These are phyloP conservation scores for Agonum fuliginosum DNA, from an alignment of 2,888 invertebrate species.

Conservation along the genomic window DNA sequence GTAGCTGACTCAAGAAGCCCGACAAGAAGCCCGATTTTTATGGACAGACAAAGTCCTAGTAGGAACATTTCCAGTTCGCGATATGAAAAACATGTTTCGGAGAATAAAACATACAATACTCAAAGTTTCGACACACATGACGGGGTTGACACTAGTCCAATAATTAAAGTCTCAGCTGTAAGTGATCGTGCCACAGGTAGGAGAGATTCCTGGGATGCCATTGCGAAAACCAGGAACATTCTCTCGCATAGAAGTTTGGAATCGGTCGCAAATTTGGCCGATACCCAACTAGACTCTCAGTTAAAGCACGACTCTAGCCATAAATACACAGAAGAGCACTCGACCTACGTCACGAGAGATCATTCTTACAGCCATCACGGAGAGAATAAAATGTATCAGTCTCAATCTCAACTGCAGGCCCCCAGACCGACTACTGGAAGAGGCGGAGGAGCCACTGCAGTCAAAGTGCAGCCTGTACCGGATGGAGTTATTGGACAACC, in stretches of 20 bases:
- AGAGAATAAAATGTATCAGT: conserved; percentile 39
- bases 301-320: conserved; percentile 62
- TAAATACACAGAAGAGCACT: conserved; percentile 67
- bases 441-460: conserved; percentile 88
- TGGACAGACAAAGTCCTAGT: conserved; percentile 68
- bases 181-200: conserved; percentile 74
- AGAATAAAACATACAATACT: conserved; percentile 21
- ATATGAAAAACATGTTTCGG: conserved; percentile 28
- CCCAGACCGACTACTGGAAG: conserved; percentile 67
- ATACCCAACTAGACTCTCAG: conserved; percentile 76
- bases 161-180: conserved; percentile 76
- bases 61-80: background rate
- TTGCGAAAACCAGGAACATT: conserved; percentile 86
- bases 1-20: conserved; percentile 66
- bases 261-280: conserved; percentile 81
- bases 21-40: conserved; percentile 67
- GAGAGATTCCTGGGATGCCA: conserved; percentile 88
- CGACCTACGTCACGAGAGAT: conserved; percentile 66
- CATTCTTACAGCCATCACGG: conserved; percentile 68
- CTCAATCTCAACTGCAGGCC: conserved; percentile 30
- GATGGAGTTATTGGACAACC: conserved; percentile 92
- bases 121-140: conserved; percentile 9
- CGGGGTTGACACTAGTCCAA: conserved; percentile 76
- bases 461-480: conserved; percentile 89
- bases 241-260: conserved; percentile 83